These are phyloP conservation scores for Poecilia wingei DNA, from an alignment of 2,797 vertebrate species.

Conservation along the genomic window DNA sequence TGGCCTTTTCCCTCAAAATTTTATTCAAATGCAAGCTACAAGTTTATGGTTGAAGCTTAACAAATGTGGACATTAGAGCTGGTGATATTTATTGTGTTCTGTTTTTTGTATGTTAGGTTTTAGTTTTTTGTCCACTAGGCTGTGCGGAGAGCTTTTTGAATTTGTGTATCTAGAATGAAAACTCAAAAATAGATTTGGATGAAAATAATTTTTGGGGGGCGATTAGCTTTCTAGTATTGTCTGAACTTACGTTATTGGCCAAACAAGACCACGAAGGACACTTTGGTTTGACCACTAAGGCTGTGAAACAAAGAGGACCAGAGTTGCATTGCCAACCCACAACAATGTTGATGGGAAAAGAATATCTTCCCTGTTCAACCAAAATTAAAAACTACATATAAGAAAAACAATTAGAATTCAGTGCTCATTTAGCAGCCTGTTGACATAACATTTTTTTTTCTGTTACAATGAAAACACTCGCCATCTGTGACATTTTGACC, in stretches of 20 bases:
- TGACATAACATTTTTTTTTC: conserved; percentile 48
- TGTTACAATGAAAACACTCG: conserved; percentile 52
- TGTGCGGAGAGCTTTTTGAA: conserved; percentile 54
- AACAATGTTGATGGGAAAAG: conserved; percentile 38
- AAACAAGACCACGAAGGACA: conserved; percentile 68
- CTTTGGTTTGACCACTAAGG: conserved; percentile 63
- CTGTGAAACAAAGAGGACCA: conserved; percentile 66
- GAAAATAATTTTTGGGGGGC: conserved; percentile 58
- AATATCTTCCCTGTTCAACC: conserved; percentile 37
- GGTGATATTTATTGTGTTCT: neutral
- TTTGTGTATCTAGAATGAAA: neutral
- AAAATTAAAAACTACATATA: conserved; percentile 58
- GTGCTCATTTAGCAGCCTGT: conserved; percentile 37
- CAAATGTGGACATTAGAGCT: neutral
- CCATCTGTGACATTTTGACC: conserved; percentile 69
- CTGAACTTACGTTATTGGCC: conserved; percentile 74
- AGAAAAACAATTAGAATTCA: conserved; percentile 33
- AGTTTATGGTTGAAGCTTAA: neutral
- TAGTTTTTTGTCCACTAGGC: neutral
- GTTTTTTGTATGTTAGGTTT: neutral
- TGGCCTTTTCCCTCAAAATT: neutral
- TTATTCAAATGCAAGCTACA: neutral
- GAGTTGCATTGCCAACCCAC: conserved; percentile 46
- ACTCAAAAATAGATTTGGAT: conserved; percentile 42
- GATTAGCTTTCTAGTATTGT: conserved; percentile 78